These are phyloP conservation scores for Prosapia bicincta DNA, from an alignment of 2,888 invertebrate species.

Conservation along the genomic window DNA sequence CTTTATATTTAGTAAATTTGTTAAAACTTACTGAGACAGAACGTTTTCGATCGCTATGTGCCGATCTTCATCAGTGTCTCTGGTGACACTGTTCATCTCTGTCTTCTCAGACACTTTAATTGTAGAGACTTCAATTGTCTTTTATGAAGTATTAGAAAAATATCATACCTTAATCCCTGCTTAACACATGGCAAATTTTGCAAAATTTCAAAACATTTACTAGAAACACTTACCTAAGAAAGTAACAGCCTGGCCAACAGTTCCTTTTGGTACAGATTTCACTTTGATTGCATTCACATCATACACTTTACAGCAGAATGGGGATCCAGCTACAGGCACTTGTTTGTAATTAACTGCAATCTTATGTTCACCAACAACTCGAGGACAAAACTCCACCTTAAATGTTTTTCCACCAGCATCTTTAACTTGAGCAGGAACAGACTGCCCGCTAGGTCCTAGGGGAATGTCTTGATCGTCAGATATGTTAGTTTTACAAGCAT, in stretches of 20 bases:
- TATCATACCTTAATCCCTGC: no score
- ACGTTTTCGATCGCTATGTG: no score
- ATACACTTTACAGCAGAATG: constrained; percentile 92
- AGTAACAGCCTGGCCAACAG: constrained; percentile 86
- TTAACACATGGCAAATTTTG: no score
- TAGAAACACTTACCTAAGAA: constrained; percentile 72
- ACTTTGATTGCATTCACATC: constrained; percentile 93
- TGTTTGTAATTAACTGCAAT: constrained; percentile 76
- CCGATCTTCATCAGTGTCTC: no score
- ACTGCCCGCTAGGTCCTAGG: constrained; percentile 87
- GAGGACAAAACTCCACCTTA: constrained; percentile 87
- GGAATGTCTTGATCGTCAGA: not conserved
- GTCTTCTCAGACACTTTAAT: no score
- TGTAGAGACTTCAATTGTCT: no score
- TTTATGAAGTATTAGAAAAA: no score
- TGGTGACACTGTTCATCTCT: no score
- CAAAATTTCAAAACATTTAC: no score
- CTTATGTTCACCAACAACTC: constrained; percentile 87
- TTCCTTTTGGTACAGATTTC: constrained; percentile 82
- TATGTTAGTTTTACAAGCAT: not conserved
- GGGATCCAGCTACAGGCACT: constrained; percentile 82
- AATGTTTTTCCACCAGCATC: constrained; percentile 78
- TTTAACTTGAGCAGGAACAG: constrained; percentile 84
- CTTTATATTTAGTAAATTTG: no score
- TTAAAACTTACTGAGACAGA: no score